A percentile compares a stretch with the other conserved stretches of the same genome.
These are phyloP conservation scores for Azemiops feae DNA, from an alignment of 2,113 vertebrate genomes.

Conservation along the genomic window DNA sequence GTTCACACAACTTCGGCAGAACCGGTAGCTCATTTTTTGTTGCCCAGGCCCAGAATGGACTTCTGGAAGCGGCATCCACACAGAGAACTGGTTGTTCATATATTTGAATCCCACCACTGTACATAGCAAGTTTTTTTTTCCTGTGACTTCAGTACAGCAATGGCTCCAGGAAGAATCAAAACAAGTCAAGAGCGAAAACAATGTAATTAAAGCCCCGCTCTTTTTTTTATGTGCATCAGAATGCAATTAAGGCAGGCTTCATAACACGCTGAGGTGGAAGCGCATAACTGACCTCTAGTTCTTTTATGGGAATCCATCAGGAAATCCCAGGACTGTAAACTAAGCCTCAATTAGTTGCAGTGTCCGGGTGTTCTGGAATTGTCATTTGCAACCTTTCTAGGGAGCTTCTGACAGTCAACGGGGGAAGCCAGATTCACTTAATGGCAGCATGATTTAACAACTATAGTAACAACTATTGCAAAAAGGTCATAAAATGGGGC, in stretches of 20 bases:
- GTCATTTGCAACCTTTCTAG: not conserved
- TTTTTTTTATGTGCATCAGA: not conserved
- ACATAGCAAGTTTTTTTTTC: not conserved
- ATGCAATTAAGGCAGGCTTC: not conserved
- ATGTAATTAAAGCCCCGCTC: not conserved
- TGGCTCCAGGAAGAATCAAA: not conserved
- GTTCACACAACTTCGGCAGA: no score
- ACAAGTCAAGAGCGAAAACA: not conserved
- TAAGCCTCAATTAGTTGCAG: not conserved
- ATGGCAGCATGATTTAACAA: not conserved
- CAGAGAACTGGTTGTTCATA: no score
- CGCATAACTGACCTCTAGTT: not conserved
- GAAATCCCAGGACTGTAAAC: not conserved
- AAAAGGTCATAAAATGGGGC: not conserved
- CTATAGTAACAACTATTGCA: not conserved
- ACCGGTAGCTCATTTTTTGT: no score
- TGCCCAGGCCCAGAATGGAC: no score
- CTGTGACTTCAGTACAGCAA: not conserved
- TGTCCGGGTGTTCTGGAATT: not conserved
- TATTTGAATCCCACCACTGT: no score
- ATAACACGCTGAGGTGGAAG: not conserved
- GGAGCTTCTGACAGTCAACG: not conserved
- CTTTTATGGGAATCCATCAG: not conserved
- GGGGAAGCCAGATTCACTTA: not conserved
- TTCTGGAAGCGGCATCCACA: no score